Evolutionary conservation across 1,140 invertebrate genomes (phyloP), one percentile per base, ranked within the genome.

Genomic region (Formica exsecta): DNA sequence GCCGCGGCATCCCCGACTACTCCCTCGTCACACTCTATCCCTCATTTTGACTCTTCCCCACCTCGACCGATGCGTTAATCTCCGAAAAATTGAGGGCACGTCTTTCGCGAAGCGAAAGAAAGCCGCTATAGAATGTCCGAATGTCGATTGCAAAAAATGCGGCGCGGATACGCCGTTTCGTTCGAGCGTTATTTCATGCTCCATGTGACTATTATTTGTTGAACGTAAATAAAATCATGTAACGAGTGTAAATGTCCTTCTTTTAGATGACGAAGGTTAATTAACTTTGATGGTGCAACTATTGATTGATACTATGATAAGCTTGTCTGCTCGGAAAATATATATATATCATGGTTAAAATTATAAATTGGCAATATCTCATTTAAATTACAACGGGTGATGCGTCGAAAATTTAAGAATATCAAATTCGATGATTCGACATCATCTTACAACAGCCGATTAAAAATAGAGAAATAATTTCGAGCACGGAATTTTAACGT

Each of bases 51-150:
- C 41, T 84, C 73, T 44, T 48, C 44, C 16, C 36, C 3, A 32
- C 32, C 29, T 3, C 22, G 36, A 44, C 13, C 48, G n/a, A 73
- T 41, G 22, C 36, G 51, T 70, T 81, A 81, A 81, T 81, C 77
- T 81, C 65, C 51, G 36, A 81, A 81, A 81, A 81, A 81, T 71
- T 57, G 65, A 57, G 77, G 3, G 32, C 65, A 71, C 36, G 5
- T 22, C 65, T 66, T 59, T 32, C 25, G 41, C 29, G 38, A 22
- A n/a, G 64, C 16, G 65, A 70, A 51, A 57, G 32, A 54, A 38
- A 80, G 66, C 62, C 22, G 36, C 13, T 41, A 0, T 16, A 8
- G 9, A 9, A 41, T 76, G 1, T 19, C 62, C 57, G 29, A 64
- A 62, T 3, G 22, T 11, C 38, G 22, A 13, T 41, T 16, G 25